Evolutionary conservation across 2,797 vertebrate genomes (phyloP), one percentile per base, ranked within the genome.

Genomic region (Chloroceryle inda): DNA sequence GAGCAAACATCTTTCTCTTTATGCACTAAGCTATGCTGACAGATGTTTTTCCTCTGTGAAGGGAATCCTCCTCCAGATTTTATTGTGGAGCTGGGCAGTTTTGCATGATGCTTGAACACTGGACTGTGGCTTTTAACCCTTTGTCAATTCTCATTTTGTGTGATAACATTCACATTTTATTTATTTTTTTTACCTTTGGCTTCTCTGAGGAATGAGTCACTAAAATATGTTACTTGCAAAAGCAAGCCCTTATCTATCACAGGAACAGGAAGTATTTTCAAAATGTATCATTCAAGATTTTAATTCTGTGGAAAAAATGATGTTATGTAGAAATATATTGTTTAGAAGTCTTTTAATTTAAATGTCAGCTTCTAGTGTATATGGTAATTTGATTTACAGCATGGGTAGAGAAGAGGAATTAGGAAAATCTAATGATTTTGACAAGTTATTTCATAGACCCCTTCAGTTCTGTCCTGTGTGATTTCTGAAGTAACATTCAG

Each of bases 381-480:
- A 14, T 44, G 35, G 11, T 47, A 20, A 37, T 71, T 76, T 59
- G 55, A 64, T 68, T 85, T 78, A 33, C 44, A 20, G 17, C 16
- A 6, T 33, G 9, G 16, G 4, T 56, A 59, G 55, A 50, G 15
- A 75, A 72, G 27, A 63, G 10, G 7, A 50, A 38, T 17, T 76
- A 61, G 59, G 45, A 78, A 49, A 75, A 53, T 15, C 14, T 68
- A 8, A 47, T 42, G 31, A 69, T 84, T 93, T 87, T 59, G 40
- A 4, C 21, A 45, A 12, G 26, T 40, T 69, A 37, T 52, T 37
- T 10, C 0, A 0, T 49, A 33, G 71, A 5, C 13, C 14, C 29
- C 50, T 50, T 89, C 22, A 26, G 8, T 59, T 82, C 29, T 27
- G 2, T 66, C 49, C 53, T 27, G 0, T 47, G 38, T 73, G 38